phyloP scores from a whole-genome alignment of 2,888 invertebrate species.

The Bombyx huttoni region DNA sequence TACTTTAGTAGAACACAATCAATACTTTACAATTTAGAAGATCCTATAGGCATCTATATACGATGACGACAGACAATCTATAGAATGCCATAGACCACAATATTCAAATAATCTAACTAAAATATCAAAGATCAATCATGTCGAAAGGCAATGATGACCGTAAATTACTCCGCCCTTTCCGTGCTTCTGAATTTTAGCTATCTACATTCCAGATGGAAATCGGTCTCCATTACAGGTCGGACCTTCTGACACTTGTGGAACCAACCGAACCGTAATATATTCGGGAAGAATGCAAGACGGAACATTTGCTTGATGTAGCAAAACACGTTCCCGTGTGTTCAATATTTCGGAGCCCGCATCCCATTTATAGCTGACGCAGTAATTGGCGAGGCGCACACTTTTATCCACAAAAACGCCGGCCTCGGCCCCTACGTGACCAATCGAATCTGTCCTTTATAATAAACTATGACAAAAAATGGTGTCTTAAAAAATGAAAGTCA shows the following conservation, averaged over 20 bases:
- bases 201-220: constrained; percentile 1
- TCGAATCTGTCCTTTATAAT: constrained; percentile 5
- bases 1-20: too few species aligned
- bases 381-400: constrained; percentile 25
- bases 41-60: too few species aligned
- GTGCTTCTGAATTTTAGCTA: neutral
- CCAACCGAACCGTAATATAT: constrained; percentile 5
- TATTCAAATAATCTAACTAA: neutral
- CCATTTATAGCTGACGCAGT: constrained; percentile 22
- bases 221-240: neutral
- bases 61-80: neutral
- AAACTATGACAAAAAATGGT: constrained; percentile 6
- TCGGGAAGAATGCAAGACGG: constrained; percentile 3
- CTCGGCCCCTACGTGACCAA: constrained; percentile 20
- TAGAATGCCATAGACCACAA: neutral
- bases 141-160: neutral
- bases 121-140: neutral
- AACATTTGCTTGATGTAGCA: constrained; percentile 2
- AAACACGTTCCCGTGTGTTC: constrained; percentile 6
- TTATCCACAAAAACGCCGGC: constrained; percentile 16
- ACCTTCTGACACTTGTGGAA: constrained; percentile 2
- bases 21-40: too few species aligned
- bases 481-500: constrained; percentile 9
- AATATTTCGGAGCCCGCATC: constrained; percentile 8
- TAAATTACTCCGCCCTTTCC: neutral